phyloP scores from a whole-genome alignment of 2,113 vertebrate species.

The Calypte anna region DNA sequence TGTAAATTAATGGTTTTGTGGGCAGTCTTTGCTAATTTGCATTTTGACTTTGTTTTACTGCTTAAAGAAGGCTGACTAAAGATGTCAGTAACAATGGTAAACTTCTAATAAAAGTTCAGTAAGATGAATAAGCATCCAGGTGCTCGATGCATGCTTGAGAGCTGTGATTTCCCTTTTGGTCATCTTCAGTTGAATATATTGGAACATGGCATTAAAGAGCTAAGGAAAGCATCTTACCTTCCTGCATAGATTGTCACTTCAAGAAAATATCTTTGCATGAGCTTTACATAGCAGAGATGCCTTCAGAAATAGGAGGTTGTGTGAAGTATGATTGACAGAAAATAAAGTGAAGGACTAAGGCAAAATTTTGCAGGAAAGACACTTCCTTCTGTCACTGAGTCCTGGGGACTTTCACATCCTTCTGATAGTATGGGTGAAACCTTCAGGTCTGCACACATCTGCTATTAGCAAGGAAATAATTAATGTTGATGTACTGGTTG shows the following conservation, averaged over 20 bases:
- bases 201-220: neutral
- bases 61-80: neutral
- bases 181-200: neutral
- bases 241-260: neutral
- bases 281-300: neutral
- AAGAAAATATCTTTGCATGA: neutral
- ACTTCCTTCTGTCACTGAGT: neutral
- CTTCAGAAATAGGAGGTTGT: neutral
- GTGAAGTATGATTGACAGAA: neutral
- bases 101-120: neutral
- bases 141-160: neutral
- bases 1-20: neutral
- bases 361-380: neutral
- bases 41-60: neutral
- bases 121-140: neutral
- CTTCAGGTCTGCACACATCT: neutral
- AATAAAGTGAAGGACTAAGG: neutral
- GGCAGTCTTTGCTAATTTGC: neutral
- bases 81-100: neutral
- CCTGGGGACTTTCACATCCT: neutral
- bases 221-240: neutral
- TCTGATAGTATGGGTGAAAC: neutral
- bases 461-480: neutral
- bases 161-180: neutral
- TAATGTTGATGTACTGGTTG: neutral